Evolutionary conservation across 1,140 invertebrate genomes (phyloP).

Genomic region (Sitophilus oryzae): DNA sequence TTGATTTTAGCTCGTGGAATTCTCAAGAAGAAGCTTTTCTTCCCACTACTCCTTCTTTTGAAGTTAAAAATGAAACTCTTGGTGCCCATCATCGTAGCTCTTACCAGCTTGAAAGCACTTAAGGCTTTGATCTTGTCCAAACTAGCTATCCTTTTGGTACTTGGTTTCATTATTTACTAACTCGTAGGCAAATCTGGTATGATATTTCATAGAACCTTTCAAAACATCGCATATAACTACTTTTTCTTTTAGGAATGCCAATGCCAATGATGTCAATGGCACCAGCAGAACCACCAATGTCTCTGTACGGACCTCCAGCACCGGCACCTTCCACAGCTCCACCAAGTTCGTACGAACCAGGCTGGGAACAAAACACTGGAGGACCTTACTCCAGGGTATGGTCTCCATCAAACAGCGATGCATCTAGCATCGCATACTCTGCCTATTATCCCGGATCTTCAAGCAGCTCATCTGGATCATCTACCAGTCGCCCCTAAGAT

Average conservation of each 20-base stretch:
- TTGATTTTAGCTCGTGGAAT: constrained; percentile 52
- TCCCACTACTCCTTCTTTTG: constrained; percentile 69
- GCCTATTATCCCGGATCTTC: constrained; percentile 61
- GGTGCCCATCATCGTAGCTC: constrained; percentile 71
- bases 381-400: constrained; percentile 71
- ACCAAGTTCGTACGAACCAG: constrained; percentile 58
- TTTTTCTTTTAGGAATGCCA: constrained; percentile 55
- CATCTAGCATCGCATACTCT: constrained; percentile 70
- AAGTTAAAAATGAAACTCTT: constrained; percentile 79
- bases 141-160: constrained; percentile 68
- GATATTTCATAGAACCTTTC: too few species aligned
- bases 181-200: constrained; percentile 60
- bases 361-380: constrained; percentile 60
- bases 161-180: constrained; percentile 72
- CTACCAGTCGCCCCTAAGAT: constrained; percentile 27
- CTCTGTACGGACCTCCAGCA: constrained; percentile 55
- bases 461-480: constrained; percentile 23
- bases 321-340: constrained; percentile 53
- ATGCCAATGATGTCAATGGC: constrained; percentile 60
- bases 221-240: too few species aligned
- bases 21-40: constrained; percentile 73
- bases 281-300: constrained; percentile 47
- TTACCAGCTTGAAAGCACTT: constrained; percentile 72
- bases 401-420: constrained; percentile 50
- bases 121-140: constrained; percentile 79